Percentiles rank a stretch among this genome's conserved stretches.
phyloP scores from a whole-genome alignment of 1,140 invertebrate species.

The Bombus superbus region DNA sequence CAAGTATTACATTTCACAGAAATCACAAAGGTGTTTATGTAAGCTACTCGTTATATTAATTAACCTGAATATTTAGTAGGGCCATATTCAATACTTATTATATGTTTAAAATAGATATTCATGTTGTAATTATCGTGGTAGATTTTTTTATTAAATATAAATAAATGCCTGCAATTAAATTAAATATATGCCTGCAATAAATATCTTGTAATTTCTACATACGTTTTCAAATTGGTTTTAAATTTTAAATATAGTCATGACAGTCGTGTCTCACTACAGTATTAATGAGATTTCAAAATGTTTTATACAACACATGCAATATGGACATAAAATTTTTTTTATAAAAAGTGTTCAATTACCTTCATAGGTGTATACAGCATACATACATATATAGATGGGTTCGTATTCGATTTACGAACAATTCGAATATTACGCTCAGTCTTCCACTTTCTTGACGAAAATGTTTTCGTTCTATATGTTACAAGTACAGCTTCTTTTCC shows the following conservation, averaged over 20 bases:
- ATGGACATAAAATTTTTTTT: not conserved
- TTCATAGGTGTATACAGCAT: not conserved
- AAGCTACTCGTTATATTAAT: too few relatives aligned
- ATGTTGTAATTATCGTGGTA: too few relatives aligned
- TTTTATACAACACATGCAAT: not conserved
- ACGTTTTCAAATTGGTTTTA: not conserved
- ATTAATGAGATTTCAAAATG: not conserved
- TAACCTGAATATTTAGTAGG: too few relatives aligned
- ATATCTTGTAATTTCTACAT: not conserved
- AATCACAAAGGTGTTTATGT: too few relatives aligned
- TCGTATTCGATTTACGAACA: conserved; percentile 22
- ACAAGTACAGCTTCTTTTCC: not conserved
- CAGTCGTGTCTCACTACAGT: not conserved
- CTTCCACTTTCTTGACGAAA: not conserved
- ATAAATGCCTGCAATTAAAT: too few relatives aligned
- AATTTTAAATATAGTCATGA: not conserved
- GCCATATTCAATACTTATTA: too few relatives aligned
- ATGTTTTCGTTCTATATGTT: not conserved
- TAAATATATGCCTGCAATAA: too few relatives aligned
- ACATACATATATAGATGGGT: conserved; percentile 18
- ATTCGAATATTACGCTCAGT: conserved; percentile 18
- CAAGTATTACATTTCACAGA: too few relatives aligned
- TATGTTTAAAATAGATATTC: too few relatives aligned
- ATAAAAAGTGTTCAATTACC: too few relatives aligned
- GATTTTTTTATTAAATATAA: too few relatives aligned